Evolutionary conservation across 2,888 invertebrate genomes (phyloP), one percentile per base, ranked within the genome.

Genomic region (Resseliella maxima): DNA sequence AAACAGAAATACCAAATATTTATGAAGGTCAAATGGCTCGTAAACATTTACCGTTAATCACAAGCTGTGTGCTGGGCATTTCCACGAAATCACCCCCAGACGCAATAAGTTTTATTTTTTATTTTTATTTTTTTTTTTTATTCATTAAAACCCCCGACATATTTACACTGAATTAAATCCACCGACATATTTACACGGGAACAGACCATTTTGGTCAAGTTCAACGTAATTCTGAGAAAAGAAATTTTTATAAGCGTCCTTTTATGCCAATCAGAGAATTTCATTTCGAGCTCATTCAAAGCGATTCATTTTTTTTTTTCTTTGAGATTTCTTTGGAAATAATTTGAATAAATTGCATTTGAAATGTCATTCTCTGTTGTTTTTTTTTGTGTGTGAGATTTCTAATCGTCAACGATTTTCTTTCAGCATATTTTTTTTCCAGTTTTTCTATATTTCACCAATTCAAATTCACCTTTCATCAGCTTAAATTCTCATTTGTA

Each of bases 21-120:
- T 38, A 38, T 83, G 83, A 83, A 83, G 83, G 83, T 83, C 83
- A 83, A 38, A 24, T 24, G n/a, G 24, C n/a, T 38, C 83, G 83
- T 83, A 83, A 83, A 83, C 38, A 83, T 83, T 83, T 83, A 83
- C 83, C 12, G 41, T 83, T 83, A 83, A 83, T 83, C 38, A 38
- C 24, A n/a, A 8, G 41, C 38, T 38, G 24, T 6, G 83, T 1
- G 24, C 5, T 83, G 0, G 8, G 27, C 3, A 27, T 38, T 38
- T 83, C 83, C 38, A 35, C 36, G 81, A 81, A 64, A 81, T 41
- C 41, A 41, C 41, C 41, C 41, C 41, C n/a, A n/a, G 12, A 41
- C 41, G 5, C 41, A 41, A 8, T 8, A 5, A 41, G 12, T 41
- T 41, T 41, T 41, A 41, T 41, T 41, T 41, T 8, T 15, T 21